Conservation (phyloP, 2,888 invertebrate genomes). For the Endotricha flammealis region DNA sequence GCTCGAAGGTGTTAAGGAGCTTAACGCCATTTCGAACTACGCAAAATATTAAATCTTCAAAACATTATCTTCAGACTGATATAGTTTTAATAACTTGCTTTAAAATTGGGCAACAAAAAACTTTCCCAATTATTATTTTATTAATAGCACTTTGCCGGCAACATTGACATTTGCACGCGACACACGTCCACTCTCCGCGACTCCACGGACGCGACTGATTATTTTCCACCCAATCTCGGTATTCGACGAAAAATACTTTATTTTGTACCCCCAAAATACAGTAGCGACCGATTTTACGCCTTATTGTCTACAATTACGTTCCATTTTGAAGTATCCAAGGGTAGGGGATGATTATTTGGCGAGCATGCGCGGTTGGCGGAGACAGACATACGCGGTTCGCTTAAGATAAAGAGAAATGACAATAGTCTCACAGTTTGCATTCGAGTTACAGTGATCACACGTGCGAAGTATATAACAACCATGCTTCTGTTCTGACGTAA, state of each 20-base stretch:
- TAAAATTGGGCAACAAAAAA: constrained; percentile 9
- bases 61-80: no score
- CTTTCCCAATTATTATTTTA: constrained; percentile 17
- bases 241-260: constrained; percentile 25
- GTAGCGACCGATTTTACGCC: constrained; percentile 26
- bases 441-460: constrained; percentile 29
- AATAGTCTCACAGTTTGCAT: constrained; percentile 27
- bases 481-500: constrained; percentile 14
- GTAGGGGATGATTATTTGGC: constrained; percentile 18
- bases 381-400: constrained; percentile 19
- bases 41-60: constrained; percentile 1
- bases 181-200: constrained; percentile 25
- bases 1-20: constrained; percentile 57
- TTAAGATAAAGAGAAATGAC: constrained; percentile 29
- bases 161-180: neutral
- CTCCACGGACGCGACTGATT: constrained; percentile 42
- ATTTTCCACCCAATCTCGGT: constrained; percentile 28
- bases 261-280: constrained; percentile 23
- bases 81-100: no score
- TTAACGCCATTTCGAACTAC: constrained; percentile 26
- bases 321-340: constrained; percentile 35
- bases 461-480: constrained; percentile 22
- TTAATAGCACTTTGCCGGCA: neutral
- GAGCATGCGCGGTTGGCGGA: constrained; percentile 58
- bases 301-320: constrained; percentile 32